Base-by-base conservation (phyloP, 2,888 invertebrate species). In the Syrista parreyssii region DNA sequence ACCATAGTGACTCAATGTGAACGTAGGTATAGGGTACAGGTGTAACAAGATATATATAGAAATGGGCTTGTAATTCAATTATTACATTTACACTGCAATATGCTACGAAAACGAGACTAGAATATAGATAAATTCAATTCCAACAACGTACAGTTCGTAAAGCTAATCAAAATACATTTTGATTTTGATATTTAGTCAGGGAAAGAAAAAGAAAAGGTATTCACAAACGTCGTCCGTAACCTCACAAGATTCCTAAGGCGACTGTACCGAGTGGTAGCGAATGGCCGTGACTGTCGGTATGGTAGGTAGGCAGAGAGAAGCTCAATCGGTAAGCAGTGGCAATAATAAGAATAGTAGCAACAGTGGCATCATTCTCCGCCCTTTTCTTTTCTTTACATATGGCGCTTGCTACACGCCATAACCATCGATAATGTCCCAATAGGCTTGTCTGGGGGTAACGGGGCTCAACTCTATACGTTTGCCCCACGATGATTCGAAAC, bases 351-450 rank as follows among this genome's bases (percentile, higher is more conserved):
- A 55, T 55, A 55, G 55, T 55, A 55, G 55, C 55, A 55, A 55
- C 23, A 55, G 55, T 55, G 55, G 55, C 55, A 55, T 55, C 55
- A 23, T 23, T 55, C 23, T 55, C 23, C 23, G 9, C 55, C 55
- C 55, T 55, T 55, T 55, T 55, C 82, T 79, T 80, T 83, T 85
- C 82, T 78, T 81, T 79, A 86, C 86, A 86, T 83, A 84, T 81
- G 84, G 84, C 82, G 84, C 84, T 88, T 84, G 84, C 85, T 82
- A 82, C 83, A 84, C 81, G 85, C 86, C 83, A 85, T 86, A 88
- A 88, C 88, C 86, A 89, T 89, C 87, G 88, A 89, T 89, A 89
- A 87, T 85, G 84, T 86, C 86, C 85, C 86, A 88, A 88, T 88
- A 85, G 88, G 80, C 83, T 75, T 76, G 79, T 79, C 80, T 75